A percentile compares a stretch with the other conserved stretches of the same genome.
Conservation (phyloP, 64 coral and sea anemone species). For the Pocillopora verrucosa region DNA sequence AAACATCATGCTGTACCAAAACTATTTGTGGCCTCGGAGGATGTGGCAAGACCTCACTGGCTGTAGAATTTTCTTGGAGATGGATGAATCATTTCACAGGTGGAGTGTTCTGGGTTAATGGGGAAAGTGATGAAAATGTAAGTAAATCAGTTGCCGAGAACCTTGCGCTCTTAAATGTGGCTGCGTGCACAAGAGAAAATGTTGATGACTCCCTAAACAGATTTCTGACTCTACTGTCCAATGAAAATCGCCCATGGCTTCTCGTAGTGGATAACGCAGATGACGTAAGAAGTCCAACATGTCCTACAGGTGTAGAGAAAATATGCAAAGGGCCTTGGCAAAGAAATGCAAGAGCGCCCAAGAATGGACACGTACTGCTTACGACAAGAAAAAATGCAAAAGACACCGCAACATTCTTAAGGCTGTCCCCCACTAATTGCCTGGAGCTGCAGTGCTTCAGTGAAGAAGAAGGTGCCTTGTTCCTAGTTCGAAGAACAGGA, state of each 20-base stretch:
- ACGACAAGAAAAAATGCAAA: conserved; percentile 14
- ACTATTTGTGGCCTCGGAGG: background rate
- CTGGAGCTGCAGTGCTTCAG: conserved; percentile 12
- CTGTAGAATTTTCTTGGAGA: conserved; percentile 22
- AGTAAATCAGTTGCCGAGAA: background rate
- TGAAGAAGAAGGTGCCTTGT: conserved; percentile 26
- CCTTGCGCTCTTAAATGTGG: background rate
- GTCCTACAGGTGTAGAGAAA: background rate
- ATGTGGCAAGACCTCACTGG: conserved; percentile 12
- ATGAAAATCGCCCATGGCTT: conserved; percentile 5
- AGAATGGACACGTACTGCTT: conserved; percentile 19
- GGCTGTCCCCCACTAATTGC: background rate
- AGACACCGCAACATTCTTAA: background rate
- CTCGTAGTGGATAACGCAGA: conserved; percentile 44
- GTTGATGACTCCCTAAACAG: background rate
- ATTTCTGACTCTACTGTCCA: background rate
- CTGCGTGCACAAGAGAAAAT: background rate
- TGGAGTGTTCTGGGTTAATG: conserved; percentile 39
- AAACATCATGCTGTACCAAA: background rate
- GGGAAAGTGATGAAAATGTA: conserved; percentile 16
- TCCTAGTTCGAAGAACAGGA: conserved; percentile 16
- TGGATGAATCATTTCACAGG: conserved; percentile 1
- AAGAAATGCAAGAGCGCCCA: background rate
- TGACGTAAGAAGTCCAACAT: background rate
- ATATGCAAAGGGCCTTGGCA: conserved; percentile 35